A percentile compares a stretch with the other conserved stretches of the same genome.
Evolutionary conservation across 2,888 invertebrate genomes (phyloP).

Genomic region (Pandemis corylana): DNA sequence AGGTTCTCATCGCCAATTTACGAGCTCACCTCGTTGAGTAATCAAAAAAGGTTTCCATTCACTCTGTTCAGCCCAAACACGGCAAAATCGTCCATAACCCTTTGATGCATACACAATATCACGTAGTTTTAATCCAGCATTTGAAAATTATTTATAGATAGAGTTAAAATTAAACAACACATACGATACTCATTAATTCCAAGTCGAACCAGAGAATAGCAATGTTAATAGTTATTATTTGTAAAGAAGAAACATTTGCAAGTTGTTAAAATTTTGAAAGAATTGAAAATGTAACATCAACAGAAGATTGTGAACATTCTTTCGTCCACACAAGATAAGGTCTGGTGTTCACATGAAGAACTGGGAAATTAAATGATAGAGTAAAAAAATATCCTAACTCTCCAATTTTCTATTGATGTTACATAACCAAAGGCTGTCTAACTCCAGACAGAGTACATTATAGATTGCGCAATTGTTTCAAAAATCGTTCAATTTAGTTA

Average conservation of each 20-base stretch:
- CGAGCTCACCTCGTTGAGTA: conserved; percentile 9
- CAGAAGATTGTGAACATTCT: neutral
- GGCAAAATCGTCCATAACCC: conserved; percentile 47
- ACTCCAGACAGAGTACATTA: conserved; percentile 57
- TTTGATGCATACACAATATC: neutral
- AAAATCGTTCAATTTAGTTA: conserved; percentile 24
- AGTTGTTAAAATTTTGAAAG: conserved; percentile 12
- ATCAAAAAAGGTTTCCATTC: conserved; percentile 43
- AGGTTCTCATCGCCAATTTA: neutral
- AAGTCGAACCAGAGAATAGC: conserved; percentile 29
- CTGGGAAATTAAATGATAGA: neutral
- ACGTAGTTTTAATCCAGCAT: conserved; percentile 3
- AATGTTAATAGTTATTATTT: conserved; percentile 34
- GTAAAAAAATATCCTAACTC: neutral
- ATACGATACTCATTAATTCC: conserved; percentile 27
- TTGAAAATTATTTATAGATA: conserved; percentile 19
- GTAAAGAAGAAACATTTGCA: conserved; percentile 10
- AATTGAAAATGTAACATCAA: conserved; percentile 20
- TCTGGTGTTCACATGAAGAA: neutral
- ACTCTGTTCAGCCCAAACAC: conserved; percentile 41
- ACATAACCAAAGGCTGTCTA: conserved; percentile 65
- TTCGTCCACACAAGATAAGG: neutral
- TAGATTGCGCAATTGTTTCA: conserved; percentile 46
- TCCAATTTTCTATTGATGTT: conserved; percentile 61
- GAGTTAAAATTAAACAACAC: conserved; percentile 2